Base-by-base conservation (phyloP, 35 echinoderm and acorn worm species). In the Heliocidaris tuberculata region DNA sequence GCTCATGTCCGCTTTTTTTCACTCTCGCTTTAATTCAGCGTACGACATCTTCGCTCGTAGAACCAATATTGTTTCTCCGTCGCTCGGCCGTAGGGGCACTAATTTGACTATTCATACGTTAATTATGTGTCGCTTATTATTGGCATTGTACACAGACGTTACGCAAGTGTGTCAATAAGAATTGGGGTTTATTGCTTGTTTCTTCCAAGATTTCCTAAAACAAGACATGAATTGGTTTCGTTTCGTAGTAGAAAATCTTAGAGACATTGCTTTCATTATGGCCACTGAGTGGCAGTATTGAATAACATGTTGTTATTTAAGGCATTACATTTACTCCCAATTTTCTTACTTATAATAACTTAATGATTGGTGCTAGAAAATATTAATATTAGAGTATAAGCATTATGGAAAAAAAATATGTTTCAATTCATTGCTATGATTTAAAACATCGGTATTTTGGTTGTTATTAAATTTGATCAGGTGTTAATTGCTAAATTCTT, bases 21-120 rank as follows among this genome's bases (percentile, higher is more conserved):
- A 89, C 31, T 48, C 31, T 42, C 87, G 47, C 12, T 89, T 19
- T n/a, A n/a, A n/a, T n/a, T 19, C 31, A 24, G 65, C 65, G 65
- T 78, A 89, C 87, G 47, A 32, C 87, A 89, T 89, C 30, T 19
- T 15, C 31, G 35, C 35, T 42, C 35, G 35, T 42, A 42, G 31
- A 48, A 89, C 47, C 87, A 47, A 32, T 48, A 48, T 48, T 89
- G 87, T 93, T 93, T 15, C 48, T 31, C 50, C 29, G 16, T 52
- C 49, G 50, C 49, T 59, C 48, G 91, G 31, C 50, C 91, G 48
- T 89, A 32, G 31, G 31, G 87, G 31, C 31, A 16, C 87, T 93
- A 93, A 93, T 93, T 93, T 93, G 50, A 30, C 91, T 93, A 93
- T 93, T 93, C 91, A 93, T 93, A 93, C 91, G 91, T 93, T 93